Evolutionary conservation across 2,888 invertebrate species (phyloP).

Genomic region (Apamea epomidion): DNA sequence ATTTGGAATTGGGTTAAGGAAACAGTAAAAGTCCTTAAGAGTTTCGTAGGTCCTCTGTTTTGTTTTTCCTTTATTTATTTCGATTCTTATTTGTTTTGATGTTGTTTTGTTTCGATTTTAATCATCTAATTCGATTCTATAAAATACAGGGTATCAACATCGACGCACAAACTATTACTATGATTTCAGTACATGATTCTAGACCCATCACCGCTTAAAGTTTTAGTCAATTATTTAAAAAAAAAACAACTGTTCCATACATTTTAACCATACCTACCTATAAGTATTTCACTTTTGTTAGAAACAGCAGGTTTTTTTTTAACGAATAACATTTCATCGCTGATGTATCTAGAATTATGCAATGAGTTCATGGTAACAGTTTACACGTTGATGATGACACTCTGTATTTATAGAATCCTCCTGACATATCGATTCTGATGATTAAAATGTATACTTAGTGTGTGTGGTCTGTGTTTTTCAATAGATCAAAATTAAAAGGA

Average conservation of each 20-base stretch:
- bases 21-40: slow-evolving; percentile 12
- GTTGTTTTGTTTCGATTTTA: slow-evolving; percentile 3
- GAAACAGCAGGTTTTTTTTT: too few relatives aligned
- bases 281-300: not conserved
- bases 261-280: not conserved
- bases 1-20: slow-evolving; percentile 24
- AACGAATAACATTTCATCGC: too few relatives aligned
- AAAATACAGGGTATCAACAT: too few relatives aligned
- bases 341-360: too few relatives aligned
- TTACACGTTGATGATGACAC: too few relatives aligned
- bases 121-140: not conserved
- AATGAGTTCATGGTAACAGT: too few relatives aligned
- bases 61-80: slow-evolving; percentile 17
- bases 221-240: not conserved
- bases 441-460: too few relatives aligned
- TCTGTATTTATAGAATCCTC: too few relatives aligned
- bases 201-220: not conserved
- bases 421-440: too few relatives aligned
- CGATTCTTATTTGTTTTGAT: slow-evolving; percentile 17
- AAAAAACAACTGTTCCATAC: too few relatives aligned
- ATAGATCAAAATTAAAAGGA: not conserved
- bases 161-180: too few relatives aligned
- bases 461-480: not conserved
- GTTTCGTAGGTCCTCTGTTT: slow-evolving; percentile 12
- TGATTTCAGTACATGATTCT: too few relatives aligned